phyloP scores from a whole-genome alignment of 2,888 invertebrate species.

The Antitype chi region DNA sequence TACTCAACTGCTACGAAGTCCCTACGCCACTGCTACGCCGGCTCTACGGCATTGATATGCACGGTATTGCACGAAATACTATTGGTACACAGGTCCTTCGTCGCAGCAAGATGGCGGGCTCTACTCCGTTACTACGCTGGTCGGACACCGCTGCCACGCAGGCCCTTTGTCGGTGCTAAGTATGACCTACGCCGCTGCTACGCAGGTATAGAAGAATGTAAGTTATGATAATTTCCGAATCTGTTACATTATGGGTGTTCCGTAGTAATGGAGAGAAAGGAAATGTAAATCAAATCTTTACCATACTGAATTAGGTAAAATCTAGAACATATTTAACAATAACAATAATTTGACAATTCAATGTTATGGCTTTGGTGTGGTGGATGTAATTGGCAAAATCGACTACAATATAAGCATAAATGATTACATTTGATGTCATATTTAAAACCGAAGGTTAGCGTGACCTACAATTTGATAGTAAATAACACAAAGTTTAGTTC shows the following conservation, averaged over 20 bases:
- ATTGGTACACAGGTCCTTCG: background rate
- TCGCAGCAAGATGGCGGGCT: background rate
- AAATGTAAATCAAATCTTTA: background rate
- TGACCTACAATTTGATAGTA: conserved; percentile 58
- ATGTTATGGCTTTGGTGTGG: background rate
- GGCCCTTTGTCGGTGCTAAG: background rate
- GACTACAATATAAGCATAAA: background rate
- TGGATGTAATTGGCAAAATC: conserved; percentile 1
- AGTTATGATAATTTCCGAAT: background rate
- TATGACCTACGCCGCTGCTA: background rate
- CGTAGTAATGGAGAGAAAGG: background rate
- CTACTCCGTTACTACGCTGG: background rate
- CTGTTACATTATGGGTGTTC: background rate
- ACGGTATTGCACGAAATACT: background rate
- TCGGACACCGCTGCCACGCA: background rate
- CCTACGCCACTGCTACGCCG: background rate
- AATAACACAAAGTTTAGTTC: conserved; percentile 61
- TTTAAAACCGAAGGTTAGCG: conserved; percentile 42
- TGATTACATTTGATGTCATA: conserved; percentile 1
- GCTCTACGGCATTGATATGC: background rate
- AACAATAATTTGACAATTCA: conserved; percentile 16
- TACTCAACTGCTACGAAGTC: background rate
- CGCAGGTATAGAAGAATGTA: background rate
- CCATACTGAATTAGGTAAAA: background rate
- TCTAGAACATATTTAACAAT: conserved; percentile 7